Conservation (phyloP, 2,888 invertebrate species). For the Torymus aiolomorphi region DNA sequence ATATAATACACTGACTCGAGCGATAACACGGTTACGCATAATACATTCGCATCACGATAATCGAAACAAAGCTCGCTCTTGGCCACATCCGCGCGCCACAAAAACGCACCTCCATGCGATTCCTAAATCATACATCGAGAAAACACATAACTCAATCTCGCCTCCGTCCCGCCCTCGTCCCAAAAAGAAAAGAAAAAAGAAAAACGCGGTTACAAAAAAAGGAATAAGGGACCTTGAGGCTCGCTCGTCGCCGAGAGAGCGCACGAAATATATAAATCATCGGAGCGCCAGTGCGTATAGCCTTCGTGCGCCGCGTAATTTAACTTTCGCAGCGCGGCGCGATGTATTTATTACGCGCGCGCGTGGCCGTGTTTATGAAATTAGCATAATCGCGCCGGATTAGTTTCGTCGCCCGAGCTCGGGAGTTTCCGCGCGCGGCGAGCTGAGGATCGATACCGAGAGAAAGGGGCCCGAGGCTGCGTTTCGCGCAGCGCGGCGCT, state of each 20-base stretch:
- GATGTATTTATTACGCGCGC: constrained; percentile 54
- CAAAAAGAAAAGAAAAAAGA: no score
- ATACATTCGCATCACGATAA: no score
- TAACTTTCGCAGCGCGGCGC: constrained; percentile 54
- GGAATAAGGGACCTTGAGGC: constrained; percentile 23
- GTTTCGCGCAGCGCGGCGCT: no score
- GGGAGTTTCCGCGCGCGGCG: constrained; percentile 27
- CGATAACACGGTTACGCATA: no score
- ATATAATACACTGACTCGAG: no score
- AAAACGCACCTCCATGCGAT: no score
- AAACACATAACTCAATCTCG: no score
- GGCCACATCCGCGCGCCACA: no score
- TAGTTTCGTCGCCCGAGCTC: constrained; percentile 59
- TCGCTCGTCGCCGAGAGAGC: not conserved
- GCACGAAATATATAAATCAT: constrained; percentile 29
- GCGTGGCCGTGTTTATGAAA: constrained; percentile 55
- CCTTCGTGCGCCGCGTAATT: constrained; percentile 63
- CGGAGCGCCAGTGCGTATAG: constrained; percentile 1
- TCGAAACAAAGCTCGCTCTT: no score
- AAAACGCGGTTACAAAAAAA: not conserved
- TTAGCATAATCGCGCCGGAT: constrained; percentile 60
- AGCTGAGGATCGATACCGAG: not conserved
- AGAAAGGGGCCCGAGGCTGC: no score
- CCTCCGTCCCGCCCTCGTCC: no score
- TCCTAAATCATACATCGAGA: no score